These are phyloP conservation scores for Vimba vimba DNA, from an alignment of 2,113 vertebrate genomes.

Conservation along the genomic window DNA sequence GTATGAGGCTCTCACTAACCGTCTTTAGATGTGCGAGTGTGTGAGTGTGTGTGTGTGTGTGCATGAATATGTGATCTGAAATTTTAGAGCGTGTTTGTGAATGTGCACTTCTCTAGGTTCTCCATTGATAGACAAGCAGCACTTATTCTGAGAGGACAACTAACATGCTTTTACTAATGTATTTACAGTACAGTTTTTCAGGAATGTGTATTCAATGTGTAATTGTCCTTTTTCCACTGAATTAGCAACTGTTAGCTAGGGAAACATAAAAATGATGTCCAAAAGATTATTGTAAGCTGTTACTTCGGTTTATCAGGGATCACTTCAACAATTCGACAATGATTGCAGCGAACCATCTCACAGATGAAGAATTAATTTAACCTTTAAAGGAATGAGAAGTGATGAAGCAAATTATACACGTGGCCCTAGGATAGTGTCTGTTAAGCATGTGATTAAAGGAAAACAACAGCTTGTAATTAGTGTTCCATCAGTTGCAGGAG, in stretches of 20 bases:
- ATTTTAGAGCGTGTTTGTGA: background rate
- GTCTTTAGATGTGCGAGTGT: background rate
- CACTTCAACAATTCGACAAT: background rate
- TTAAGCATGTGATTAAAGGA: slow-evolving; percentile 39
- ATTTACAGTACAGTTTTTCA: background rate
- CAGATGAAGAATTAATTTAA: slow-evolving; percentile 24
- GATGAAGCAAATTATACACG: slow-evolving; percentile 25
- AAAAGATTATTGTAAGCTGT: background rate
- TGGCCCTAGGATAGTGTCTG: slow-evolving; percentile 25
- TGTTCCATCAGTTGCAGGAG: slow-evolving; percentile 4
- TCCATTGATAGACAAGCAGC: background rate
- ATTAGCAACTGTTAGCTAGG: background rate
- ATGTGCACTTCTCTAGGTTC: background rate
- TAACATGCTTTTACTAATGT: background rate
- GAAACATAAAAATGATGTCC: background rate
- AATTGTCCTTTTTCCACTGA: background rate
- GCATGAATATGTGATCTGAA: background rate
- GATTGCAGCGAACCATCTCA: slow-evolving; percentile 18
- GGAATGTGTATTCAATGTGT: background rate
- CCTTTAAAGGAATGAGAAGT: slow-evolving; percentile 31
- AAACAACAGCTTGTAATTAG: slow-evolving; percentile 38
- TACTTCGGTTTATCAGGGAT: background rate
- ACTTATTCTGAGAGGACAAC: background rate
- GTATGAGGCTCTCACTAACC: slow-evolving; percentile 68
- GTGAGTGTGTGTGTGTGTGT: background rate